Percentiles rank a stretch among this genome's conserved stretches.
Conservation (phyloP, 2,888 invertebrate species). For the Rhingia rostrata region DNA sequence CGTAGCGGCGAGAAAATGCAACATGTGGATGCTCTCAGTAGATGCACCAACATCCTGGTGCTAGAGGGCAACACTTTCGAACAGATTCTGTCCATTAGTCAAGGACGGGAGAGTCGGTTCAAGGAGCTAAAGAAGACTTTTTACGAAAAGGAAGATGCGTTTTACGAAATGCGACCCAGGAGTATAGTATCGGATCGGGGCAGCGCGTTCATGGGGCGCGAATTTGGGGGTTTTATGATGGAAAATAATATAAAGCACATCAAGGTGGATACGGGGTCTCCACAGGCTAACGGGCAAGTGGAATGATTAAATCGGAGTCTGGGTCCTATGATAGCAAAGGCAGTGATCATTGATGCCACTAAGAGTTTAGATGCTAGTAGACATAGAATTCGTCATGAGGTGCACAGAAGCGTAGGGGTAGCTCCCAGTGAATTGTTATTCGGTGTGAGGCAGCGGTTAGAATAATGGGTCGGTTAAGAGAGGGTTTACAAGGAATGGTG, state of each 20-base stretch:
- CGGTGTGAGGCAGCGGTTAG: not conserved
- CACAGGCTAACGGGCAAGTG: too few species aligned
- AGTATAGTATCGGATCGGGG: slow-evolving; percentile 9
- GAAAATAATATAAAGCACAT: slow-evolving; percentile 7
- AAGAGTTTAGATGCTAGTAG: not conserved
- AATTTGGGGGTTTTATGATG: not conserved
- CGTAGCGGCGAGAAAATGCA: too few species aligned
- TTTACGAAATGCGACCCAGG: not conserved
- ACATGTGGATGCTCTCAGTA: too few species aligned
- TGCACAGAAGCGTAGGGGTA: not conserved
- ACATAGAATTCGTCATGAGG: not conserved
- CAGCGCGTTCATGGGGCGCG: slow-evolving; percentile 6
- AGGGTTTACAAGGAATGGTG: not conserved
- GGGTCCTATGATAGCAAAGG: slow-evolving; percentile 11
- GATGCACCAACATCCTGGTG: too few species aligned
- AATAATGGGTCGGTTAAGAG: not conserved
- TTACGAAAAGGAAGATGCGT: too few species aligned
- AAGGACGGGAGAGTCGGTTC: not conserved
- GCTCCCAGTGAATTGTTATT: not conserved
- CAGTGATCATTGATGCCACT: not conserved
- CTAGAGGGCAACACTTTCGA: too few species aligned
- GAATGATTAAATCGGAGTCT: too few species aligned
- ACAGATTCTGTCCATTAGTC: not conserved
- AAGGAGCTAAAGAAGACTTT: not conserved
- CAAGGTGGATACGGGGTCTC: too few species aligned